These are phyloP conservation scores for Noctilio leporinus DNA, from an alignment of 2,113 vertebrate species.

Conservation along the genomic window DNA sequence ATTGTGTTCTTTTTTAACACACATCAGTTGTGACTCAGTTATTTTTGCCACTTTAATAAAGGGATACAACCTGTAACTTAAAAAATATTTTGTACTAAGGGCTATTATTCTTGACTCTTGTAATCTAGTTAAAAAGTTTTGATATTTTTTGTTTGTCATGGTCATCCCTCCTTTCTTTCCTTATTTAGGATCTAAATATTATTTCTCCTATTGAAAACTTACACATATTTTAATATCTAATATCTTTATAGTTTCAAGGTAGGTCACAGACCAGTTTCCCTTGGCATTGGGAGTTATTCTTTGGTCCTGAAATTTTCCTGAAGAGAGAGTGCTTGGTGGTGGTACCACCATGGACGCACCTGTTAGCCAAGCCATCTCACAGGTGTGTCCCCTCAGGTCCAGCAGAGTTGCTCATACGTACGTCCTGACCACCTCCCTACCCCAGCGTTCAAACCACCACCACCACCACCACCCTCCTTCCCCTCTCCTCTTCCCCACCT, in stretches of 20 bases:
- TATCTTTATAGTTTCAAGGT: background rate
- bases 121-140: background rate
- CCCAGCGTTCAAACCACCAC: background rate
- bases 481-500: background rate
- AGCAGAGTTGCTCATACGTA: fast-evolving
- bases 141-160: background rate
- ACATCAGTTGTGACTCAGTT: background rate
- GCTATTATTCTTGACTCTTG: background rate
- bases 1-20: background rate
- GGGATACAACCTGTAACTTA: background rate
- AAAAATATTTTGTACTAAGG: background rate
- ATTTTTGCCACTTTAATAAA: background rate
- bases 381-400: background rate
- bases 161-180: background rate
- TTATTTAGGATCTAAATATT: background rate
- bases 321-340: background rate
- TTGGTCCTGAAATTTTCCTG: background rate
- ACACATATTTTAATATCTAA: background rate
- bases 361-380: background rate
- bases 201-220: background rate
- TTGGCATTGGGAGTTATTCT: background rate
- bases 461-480: background rate
- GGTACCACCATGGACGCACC: background rate
- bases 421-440: background rate
- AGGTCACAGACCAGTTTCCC: background rate